These are phyloP conservation scores for Ormyrus labotus DNA, from an alignment of 2,888 invertebrate genomes.

Conservation along the genomic window DNA sequence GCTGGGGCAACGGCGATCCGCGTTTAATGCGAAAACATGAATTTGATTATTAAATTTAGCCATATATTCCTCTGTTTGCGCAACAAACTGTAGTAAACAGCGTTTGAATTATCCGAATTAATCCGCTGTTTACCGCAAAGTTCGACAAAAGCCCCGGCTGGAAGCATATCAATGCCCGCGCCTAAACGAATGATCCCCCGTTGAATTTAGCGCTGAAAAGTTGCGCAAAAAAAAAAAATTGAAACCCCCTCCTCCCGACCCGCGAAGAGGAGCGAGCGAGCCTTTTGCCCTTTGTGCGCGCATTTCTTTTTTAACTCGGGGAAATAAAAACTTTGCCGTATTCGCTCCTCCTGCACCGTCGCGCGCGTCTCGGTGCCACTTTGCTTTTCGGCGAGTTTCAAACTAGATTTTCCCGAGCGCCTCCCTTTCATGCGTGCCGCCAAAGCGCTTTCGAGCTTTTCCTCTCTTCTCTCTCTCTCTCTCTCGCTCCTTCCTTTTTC, in stretches of 20 bases:
- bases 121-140: constrained; percentile 13
- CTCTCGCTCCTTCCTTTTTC: background rate
- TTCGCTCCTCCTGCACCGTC: constrained; percentile 20
- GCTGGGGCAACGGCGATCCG: too few relatives aligned
- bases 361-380: constrained; percentile 37
- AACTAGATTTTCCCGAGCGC: constrained; percentile 63
- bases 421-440: constrained; percentile 39
- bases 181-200: constrained; percentile 43
- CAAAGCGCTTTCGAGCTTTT: constrained; percentile 19
- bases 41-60: constrained; percentile 30
- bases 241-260: background rate
- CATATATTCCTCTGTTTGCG: constrained; percentile 6
- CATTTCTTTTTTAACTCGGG: constrained; percentile 40
- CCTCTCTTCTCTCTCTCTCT: background rate
- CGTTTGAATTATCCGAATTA: constrained; percentile 23
- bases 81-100: background rate
- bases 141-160: background rate
- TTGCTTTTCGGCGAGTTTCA: constrained; percentile 62
- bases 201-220: background rate
- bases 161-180: constrained; percentile 1
- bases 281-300: background rate
- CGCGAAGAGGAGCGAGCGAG: background rate
- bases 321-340: constrained; percentile 46
- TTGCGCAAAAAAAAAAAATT: background rate
- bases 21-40: too few relatives aligned